Percentiles rank a stretch among this genome's conserved stretches.
Conservation (phyloP, 2,888 invertebrate species). For the Cyaniris semiargus region DNA sequence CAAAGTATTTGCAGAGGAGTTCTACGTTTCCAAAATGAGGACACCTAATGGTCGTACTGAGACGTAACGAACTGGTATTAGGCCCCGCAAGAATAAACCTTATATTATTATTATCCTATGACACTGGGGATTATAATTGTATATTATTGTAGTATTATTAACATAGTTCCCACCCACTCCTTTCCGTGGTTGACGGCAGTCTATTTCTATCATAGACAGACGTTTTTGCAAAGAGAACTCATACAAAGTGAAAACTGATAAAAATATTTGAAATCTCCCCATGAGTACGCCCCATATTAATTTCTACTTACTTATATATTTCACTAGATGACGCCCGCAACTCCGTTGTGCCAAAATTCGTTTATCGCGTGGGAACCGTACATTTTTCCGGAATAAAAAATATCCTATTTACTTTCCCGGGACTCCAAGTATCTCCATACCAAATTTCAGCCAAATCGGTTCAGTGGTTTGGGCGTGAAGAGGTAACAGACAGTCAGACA, state of each 20-base stretch:
- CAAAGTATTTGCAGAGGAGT: not conserved
- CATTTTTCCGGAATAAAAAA: too few relatives aligned
- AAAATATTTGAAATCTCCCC: not conserved
- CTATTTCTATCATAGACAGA: too few relatives aligned
- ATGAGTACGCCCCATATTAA: not conserved
- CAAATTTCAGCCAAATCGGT: too few relatives aligned
- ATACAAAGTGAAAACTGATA: not conserved
- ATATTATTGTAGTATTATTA: not conserved
- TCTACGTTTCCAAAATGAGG: not conserved
- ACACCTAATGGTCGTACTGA: not conserved
- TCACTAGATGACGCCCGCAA: too few relatives aligned
- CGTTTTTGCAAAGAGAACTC: too few relatives aligned
- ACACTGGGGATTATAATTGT: not conserved
- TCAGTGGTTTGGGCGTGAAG: too few relatives aligned
- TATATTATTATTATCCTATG: not conserved
- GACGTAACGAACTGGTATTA: not conserved
- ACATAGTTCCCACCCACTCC: not conserved
- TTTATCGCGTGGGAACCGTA: too few relatives aligned
- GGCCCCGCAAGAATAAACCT: not conserved
- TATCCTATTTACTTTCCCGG: too few relatives aligned
- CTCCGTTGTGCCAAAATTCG: too few relatives aligned
- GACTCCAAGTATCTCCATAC: too few relatives aligned
- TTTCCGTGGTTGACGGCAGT: too few relatives aligned
- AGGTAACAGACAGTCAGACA: too few relatives aligned
- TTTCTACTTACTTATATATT: not conserved